These are phyloP conservation scores for Electrona antarctica DNA, from an alignment of 2,113 vertebrate species.

Conservation along the genomic window DNA sequence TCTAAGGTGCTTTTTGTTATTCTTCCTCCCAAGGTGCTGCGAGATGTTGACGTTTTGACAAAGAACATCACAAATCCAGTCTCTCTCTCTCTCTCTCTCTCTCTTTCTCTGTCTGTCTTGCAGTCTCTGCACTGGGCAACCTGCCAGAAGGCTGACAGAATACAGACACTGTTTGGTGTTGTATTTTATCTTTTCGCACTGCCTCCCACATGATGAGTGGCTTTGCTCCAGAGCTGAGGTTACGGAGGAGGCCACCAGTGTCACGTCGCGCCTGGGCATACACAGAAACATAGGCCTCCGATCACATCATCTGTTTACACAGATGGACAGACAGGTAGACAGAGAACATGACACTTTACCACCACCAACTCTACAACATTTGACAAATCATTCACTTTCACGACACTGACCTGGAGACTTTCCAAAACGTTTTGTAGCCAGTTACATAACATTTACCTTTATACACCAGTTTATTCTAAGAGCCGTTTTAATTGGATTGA, in stretches of 20 bases:
- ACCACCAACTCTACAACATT: conserved; percentile 31
- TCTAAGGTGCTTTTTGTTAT: too few relatives aligned
- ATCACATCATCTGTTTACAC: conserved; percentile 5
- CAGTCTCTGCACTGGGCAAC: neutral
- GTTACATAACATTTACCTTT: too few relatives aligned
- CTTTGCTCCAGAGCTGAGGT: conserved; percentile 4
- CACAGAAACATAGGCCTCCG: neutral
- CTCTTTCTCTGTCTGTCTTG: neutral
- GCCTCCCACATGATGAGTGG: conserved; percentile 17
- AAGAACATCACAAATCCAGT: neutral
- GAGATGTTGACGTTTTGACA: too few relatives aligned
- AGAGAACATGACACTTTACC: conserved; percentile 14
- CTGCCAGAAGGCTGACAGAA: neutral
- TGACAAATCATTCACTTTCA: neutral
- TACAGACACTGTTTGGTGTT: conserved; percentile 12
- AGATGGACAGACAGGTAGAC: conserved; percentile 5
- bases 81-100: neutral
- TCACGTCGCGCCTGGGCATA: neutral
- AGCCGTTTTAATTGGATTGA: too few relatives aligned
- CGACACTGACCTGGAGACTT: too few relatives aligned
- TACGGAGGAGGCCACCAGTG: conserved; percentile 14
- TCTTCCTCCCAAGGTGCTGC: too few relatives aligned
- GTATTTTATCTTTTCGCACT: conserved; percentile 19
- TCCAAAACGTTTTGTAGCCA: too few relatives aligned
- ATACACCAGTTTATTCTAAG: too few relatives aligned